phyloP scores from a whole-genome alignment of 2,888 invertebrate species.

The Spisula solida region DNA sequence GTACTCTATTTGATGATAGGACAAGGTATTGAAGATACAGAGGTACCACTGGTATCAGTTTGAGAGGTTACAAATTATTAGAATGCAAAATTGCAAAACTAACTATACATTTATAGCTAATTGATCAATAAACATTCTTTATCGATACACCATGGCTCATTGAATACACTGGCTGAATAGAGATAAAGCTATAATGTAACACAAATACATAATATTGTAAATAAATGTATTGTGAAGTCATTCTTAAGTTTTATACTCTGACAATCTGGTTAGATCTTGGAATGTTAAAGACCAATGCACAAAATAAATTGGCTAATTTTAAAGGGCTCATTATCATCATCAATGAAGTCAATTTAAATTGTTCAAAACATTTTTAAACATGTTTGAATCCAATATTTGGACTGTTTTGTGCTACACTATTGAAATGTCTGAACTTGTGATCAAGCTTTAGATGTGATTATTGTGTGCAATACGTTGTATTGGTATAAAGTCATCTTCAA shows the following conservation, averaged over 20 bases:
- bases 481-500: too few species aligned
- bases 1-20: not conserved
- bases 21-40: not conserved
- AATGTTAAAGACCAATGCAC: constrained; percentile 18
- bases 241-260: not conserved
- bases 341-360: constrained; percentile 1
- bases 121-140: not conserved
- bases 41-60: not conserved
- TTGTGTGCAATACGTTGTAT: too few species aligned
- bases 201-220: not conserved
- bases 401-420: too few species aligned
- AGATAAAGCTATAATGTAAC: not conserved
- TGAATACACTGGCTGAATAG: not conserved
- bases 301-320: not conserved
- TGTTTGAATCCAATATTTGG: not conserved
- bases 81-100: not conserved
- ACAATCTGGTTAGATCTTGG: not conserved
- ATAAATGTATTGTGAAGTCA: not conserved
- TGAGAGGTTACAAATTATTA: not conserved
- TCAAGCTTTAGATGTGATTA: too few species aligned
- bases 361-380: not conserved
- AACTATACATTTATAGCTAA: not conserved
- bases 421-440: too few species aligned
- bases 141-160: not conserved
- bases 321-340: not conserved